Percentiles rank a stretch among this genome's conserved stretches.
Evolutionary conservation across 2,888 invertebrate species (phyloP).

Genomic region (Drosophila stalkeri): DNA sequence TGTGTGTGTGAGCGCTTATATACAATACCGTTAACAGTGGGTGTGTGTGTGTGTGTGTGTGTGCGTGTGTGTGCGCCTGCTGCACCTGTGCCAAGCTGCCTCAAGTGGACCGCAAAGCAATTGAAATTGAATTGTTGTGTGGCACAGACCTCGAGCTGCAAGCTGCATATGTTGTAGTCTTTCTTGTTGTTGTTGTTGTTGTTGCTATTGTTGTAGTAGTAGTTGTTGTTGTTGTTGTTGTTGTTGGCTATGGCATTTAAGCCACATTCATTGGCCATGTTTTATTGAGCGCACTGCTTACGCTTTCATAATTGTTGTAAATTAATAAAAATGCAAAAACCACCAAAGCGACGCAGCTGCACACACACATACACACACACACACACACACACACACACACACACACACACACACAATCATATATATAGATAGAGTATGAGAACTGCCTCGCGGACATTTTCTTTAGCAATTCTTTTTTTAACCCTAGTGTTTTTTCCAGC

Average conservation of each 20-base stretch:
- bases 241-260: slow-evolving; percentile 55
- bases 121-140: slow-evolving; percentile 78
- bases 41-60: slow-evolving; percentile 23
- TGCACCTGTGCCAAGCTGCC: slow-evolving; percentile 67
- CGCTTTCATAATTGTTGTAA: slow-evolving; percentile 76
- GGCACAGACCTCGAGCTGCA: slow-evolving; percentile 50
- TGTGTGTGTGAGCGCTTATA: slow-evolving; percentile 47
- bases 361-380: slow-evolving; percentile 20
- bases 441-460: slow-evolving; percentile 71
- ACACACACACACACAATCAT: slow-evolving; percentile 1
- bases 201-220: not conserved
- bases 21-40: slow-evolving; percentile 75
- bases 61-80: slow-evolving; percentile 35
- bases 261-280: slow-evolving; percentile 58
- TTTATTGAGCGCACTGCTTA: slow-evolving; percentile 76
- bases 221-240: slow-evolving; percentile 14
- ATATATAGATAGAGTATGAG: slow-evolving; percentile 57
- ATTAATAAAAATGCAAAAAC: slow-evolving; percentile 71
- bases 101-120: slow-evolving; percentile 80
- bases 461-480: slow-evolving; percentile 58
- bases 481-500: slow-evolving; percentile 54
- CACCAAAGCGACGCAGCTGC: slow-evolving; percentile 28
- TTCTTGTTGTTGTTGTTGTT: slow-evolving; percentile 38
- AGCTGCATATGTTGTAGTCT: slow-evolving; percentile 46
- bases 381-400: slow-evolving; percentile 18